Conservation (phyloP, 2,113 vertebrate species). For the Indri indri region DNA sequence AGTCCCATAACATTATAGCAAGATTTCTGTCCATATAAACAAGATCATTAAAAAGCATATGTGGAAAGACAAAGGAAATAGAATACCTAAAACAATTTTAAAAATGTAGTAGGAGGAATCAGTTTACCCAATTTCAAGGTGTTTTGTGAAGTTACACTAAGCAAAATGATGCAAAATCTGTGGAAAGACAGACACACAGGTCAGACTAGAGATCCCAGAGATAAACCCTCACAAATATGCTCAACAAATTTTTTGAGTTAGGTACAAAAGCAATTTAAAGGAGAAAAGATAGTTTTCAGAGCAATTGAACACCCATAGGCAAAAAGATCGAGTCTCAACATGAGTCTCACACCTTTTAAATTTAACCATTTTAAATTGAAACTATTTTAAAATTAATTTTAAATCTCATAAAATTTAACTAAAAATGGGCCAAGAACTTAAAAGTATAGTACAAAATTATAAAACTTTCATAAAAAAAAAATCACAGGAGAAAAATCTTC, state of each 20-base stretch:
- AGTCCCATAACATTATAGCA: not conserved
- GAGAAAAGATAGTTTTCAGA: not conserved
- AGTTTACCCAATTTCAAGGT: not conserved
- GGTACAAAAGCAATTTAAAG: not conserved
- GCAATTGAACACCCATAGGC: not conserved
- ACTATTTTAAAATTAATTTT: too few species aligned
- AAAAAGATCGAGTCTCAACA: not conserved
- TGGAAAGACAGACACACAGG: not conserved
- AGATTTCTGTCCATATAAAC: not conserved
- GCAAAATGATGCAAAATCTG: too few species aligned
- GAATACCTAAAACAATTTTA: not conserved
- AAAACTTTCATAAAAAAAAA: not conserved
- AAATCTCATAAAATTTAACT: not conserved
- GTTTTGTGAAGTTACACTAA: too few species aligned
- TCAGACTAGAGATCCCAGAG: not conserved
- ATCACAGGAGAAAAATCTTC: not conserved
- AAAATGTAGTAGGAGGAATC: not conserved
- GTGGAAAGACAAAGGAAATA: not conserved
- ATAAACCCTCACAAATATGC: rapidly evolving
- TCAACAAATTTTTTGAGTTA: not conserved
- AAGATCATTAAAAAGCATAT: not conserved
- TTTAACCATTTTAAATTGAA: too few species aligned
- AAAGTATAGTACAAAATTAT: not conserved
- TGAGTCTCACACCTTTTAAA: not conserved
- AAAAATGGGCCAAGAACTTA: not conserved